Percentiles rank a stretch among this genome's conserved stretches.
Evolutionary conservation across 2,113 vertebrate genomes (phyloP).

Genomic region (Herpailurus yagouaroundi): DNA sequence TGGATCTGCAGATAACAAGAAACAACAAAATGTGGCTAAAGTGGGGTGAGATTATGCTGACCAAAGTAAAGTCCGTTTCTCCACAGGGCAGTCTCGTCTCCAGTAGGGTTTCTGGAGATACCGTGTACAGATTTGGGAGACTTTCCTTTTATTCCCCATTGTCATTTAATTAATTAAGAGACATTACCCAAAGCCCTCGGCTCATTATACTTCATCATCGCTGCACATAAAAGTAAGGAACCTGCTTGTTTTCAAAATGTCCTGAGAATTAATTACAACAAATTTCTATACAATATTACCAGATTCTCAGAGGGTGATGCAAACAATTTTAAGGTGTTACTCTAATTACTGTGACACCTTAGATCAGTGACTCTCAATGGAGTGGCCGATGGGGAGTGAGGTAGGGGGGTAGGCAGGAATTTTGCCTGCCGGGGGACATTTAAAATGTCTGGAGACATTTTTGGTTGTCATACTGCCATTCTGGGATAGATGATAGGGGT

Average conservation of each 20-base stretch:
- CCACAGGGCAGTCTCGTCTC: background rate
- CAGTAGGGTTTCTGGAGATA: background rate
- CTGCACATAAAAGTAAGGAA: background rate
- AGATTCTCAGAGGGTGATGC: background rate
- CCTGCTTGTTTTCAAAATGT: background rate
- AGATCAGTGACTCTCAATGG: background rate
- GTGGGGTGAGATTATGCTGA: background rate
- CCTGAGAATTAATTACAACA: constrained; percentile 12
- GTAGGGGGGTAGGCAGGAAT: background rate
- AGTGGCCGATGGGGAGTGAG: background rate
- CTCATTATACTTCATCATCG: background rate
- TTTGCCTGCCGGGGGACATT: background rate
- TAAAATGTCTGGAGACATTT: background rate
- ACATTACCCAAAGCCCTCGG: background rate
- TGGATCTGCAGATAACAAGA: background rate
- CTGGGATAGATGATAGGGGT: background rate
- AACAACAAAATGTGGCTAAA: background rate
- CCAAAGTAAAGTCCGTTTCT: background rate
- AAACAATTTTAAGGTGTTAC: constrained; percentile 24
- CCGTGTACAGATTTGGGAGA: background rate
- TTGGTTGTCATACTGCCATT: background rate
- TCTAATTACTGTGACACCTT: background rate
- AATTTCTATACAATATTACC: background rate
- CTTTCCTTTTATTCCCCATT: background rate
- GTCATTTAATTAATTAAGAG: background rate